phyloP scores from a whole-genome alignment of 2,888 invertebrate species.

The Chalcis sispes region DNA sequence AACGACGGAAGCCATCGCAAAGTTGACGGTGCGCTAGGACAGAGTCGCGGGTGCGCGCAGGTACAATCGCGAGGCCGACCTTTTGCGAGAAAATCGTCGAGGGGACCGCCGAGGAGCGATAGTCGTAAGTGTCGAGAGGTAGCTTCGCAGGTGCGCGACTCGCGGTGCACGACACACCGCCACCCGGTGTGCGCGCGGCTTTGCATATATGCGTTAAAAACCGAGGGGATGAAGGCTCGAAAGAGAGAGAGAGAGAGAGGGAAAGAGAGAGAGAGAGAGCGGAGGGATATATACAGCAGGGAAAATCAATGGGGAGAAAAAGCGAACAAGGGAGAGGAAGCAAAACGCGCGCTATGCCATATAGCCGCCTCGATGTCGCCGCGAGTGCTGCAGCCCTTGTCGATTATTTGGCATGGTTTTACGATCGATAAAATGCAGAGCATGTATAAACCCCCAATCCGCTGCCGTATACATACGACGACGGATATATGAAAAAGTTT shows the following conservation, averaged over 20 bases:
- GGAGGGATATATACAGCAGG: neutral
- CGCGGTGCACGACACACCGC: too few relatives aligned
- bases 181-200: too few relatives aligned
- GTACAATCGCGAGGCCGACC: too few relatives aligned
- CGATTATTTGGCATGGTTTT: conserved; percentile 37
- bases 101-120: too few relatives aligned
- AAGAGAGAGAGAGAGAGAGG: neutral
- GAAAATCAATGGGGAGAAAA: neutral
- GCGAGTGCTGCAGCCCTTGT: neutral
- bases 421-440: conserved; percentile 45
- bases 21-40: too few relatives aligned
- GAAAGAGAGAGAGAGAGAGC: neutral
- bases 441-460: conserved; percentile 11
- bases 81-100: too few relatives aligned
- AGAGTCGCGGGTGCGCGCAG: too few relatives aligned
- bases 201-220: neutral
- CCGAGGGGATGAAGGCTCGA: neutral
- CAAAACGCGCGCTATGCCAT: neutral
- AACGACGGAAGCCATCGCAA: too few relatives aligned
- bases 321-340: neutral
- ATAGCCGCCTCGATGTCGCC: neutral
- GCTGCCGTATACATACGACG: neutral
- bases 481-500: neutral
- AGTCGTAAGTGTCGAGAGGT: too few relatives aligned
- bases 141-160: too few relatives aligned